Evolutionary conservation across 2,797 vertebrate genomes (phyloP).

Genomic region (Eleutherodactylus coqui): DNA sequence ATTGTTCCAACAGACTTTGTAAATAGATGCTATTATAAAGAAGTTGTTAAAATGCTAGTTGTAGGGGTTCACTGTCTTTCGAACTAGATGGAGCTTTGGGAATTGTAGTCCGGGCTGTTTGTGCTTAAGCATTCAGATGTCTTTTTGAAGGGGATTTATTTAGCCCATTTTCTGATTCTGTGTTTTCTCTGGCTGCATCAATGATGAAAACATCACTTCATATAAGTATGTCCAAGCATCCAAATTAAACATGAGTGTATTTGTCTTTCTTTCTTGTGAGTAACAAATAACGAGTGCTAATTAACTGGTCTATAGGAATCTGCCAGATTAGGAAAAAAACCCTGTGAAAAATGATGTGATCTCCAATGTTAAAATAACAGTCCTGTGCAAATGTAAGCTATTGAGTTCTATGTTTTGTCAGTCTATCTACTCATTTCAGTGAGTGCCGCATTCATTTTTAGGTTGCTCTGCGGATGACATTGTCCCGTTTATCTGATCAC

Average conservation of each 20-base stretch:
- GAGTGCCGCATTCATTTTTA: not conserved
- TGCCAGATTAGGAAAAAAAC: conserved; percentile 29
- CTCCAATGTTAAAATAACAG: conserved; percentile 26
- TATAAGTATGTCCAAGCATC: not conserved
- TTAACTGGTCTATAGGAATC: conserved; percentile 22
- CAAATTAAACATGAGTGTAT: conserved; percentile 19
- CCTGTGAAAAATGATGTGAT: conserved; percentile 36
- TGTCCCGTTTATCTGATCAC: conserved; percentile 14
- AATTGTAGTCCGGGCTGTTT: not conserved
- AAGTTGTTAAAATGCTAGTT: too few relatives aligned
- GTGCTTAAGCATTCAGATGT: not conserved
- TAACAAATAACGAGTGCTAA: conserved; percentile 15
- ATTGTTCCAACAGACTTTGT: too few relatives aligned
- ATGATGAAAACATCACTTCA: not conserved
- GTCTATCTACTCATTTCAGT: not conserved
- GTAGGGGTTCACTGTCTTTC: not conserved
- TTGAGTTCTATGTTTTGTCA: conserved; percentile 39
- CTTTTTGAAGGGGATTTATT: not conserved
- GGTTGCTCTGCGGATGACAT: conserved; percentile 4
- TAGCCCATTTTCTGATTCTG: not conserved
- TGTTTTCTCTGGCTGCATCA: not conserved
- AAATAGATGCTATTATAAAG: too few relatives aligned
- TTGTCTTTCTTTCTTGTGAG: conserved; percentile 29
- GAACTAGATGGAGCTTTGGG: not conserved
- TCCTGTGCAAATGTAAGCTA: conserved; percentile 42